Percentiles rank a stretch among this genome's conserved stretches.
phyloP scores from a whole-genome alignment of 2,797 vertebrate species.

The Cyprinella venusta region DNA sequence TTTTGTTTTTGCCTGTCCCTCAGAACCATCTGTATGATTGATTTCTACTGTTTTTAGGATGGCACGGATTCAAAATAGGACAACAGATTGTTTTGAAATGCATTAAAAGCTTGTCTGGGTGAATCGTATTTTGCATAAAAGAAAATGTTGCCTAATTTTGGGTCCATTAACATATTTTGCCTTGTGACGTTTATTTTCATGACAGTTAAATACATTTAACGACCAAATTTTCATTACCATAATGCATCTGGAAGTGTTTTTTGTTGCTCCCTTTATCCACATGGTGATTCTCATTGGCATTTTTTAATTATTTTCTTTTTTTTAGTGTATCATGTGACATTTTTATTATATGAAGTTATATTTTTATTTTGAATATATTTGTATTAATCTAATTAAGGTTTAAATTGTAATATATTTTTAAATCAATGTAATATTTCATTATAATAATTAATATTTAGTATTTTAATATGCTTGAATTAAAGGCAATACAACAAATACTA shows the following conservation, averaged over 20 bases:
- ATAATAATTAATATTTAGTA: not conserved
- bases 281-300: not conserved
- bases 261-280: not conserved
- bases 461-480: not conserved
- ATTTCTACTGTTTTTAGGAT: conserved; percentile 4
- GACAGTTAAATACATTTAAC: not conserved
- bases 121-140: not conserved
- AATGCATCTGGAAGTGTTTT: not conserved
- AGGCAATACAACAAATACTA: not conserved
- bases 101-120: conserved; percentile 24
- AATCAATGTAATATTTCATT: not conserved
- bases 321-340: not conserved
- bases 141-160: not conserved
- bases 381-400: not conserved
- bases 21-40: conserved; percentile 19
- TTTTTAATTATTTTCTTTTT: too few species aligned
- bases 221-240: not conserved
- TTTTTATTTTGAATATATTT: not conserved
- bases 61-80: not conserved
- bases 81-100: conserved; percentile 12
- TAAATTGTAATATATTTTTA: not conserved
- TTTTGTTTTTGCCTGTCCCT: conserved; percentile 15
- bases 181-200: not conserved
- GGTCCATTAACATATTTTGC: not conserved
- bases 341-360: not conserved